Evolutionary conservation across 2,797 vertebrate species (phyloP), one percentile per base, ranked within the genome.

Genomic region (Setipinna tenuifilis): DNA sequence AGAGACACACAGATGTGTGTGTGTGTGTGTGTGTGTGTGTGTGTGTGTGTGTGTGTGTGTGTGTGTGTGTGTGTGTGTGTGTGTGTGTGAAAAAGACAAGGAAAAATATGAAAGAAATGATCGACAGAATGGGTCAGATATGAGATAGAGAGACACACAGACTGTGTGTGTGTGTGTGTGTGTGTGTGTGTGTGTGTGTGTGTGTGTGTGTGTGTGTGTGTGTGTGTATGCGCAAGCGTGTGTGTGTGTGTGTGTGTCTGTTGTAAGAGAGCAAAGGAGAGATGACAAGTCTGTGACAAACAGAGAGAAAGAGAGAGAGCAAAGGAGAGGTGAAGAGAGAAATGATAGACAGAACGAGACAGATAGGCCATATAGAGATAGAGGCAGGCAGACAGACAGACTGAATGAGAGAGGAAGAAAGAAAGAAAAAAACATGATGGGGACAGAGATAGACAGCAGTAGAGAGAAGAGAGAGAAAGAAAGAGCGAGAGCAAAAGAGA

Each of bases 361-460:
- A 68, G n/a, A 25, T 68, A 25, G 3, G 46, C 68, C 54, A 87
- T 81, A 84, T 28, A 82, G 84, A 50, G n/a, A 82, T 81, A 83
- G 50, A 35, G 4, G 21, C n/a, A 3, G 48, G n/a, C 44, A 23
- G 21, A 59, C 57, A n/a, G 59, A 21, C 21, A 62, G 59, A 62
- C 59, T 21, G 59, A 62, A 19, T 46, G 57, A 25, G 3, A 10
- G 2, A 62, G 54, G 59, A 35, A 21, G n/a, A 65, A 65, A 10
- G 46, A 23, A 7, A 82, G 4, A 57, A 50, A 3, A 50, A 48
- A 48, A 81, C 2, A 5, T 11, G 44, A 2, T 3, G n/a, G 7
- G 46, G 7, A 82, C 21, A 57, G 46, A 80, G 23, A 14, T 44
- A 59, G 62, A 82, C 21, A 48, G 46, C 10, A 48, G 46, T 10